A percentile compares a stretch with the other conserved stretches of the same genome.
phyloP scores from a whole-genome alignment of 2,888 invertebrate genomes.

The Eupeodes latifasciatus region DNA sequence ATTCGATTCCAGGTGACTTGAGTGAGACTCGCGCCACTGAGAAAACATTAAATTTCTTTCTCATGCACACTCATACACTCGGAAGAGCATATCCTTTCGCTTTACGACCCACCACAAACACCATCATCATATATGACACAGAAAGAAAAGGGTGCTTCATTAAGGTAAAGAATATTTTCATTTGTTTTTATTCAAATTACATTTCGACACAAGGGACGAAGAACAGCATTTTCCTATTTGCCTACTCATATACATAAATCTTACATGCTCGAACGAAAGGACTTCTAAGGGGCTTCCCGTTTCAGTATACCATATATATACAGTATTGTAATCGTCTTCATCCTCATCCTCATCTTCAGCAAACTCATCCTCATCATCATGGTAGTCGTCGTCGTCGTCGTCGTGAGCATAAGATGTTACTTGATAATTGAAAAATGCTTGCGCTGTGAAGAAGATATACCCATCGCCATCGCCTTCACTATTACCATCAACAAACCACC shows the following conservation, averaged over 20 bases:
- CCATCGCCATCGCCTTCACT: conserved; percentile 39
- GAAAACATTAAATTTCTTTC: conserved; percentile 73
- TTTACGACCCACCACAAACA: conserved; percentile 43
- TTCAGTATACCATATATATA: conserved; percentile 17
- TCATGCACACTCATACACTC: conserved; percentile 22
- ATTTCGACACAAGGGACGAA: conserved; percentile 74
- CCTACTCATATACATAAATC: conserved; percentile 73
- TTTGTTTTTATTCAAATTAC: conserved; percentile 76
- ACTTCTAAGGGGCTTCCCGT: conserved; percentile 72
- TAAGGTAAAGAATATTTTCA: conserved; percentile 76
- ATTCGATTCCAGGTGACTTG: conserved; percentile 76
- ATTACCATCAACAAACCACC: conserved; percentile 4
- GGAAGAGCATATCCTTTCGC: conserved; percentile 18
- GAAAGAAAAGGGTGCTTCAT: conserved; percentile 74
- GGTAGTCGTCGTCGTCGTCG: conserved; percentile 30
- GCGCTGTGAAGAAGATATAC: conserved; percentile 59
- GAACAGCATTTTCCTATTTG: conserved; percentile 75
- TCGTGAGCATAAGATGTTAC: conserved; percentile 73
- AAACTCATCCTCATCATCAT: conserved; percentile 20
- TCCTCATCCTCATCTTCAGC: conserved; percentile 18
- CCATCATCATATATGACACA: conserved; percentile 30
- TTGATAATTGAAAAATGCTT: conserved; percentile 76
- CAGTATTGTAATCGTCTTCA: not conserved
- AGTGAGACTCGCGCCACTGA: conserved; percentile 71
- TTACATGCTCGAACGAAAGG: conserved; percentile 75